A percentile compares a stretch with the other conserved stretches of the same genome.
Evolutionary conservation across 2,113 vertebrate species (phyloP).

Genomic region (Gorsachius goisagi): DNA sequence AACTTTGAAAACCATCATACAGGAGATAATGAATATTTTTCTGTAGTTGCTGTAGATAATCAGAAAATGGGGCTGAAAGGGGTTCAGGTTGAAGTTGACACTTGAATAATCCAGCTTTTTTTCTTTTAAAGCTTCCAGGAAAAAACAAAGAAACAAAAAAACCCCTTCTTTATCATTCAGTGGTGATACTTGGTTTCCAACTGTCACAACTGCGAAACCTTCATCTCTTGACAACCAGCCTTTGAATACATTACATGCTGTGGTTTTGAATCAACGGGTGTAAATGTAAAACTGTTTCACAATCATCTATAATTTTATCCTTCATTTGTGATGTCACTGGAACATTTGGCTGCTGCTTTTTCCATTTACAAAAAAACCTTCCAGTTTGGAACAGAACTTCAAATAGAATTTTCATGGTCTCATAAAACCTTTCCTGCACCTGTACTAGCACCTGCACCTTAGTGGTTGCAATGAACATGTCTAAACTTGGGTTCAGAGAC

Average conservation of each 20-base stretch:
- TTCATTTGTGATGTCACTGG: neutral
- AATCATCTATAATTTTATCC: neutral
- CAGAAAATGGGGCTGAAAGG: neutral
- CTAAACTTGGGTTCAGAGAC: neutral
- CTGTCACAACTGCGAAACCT: neutral
- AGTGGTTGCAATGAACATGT: neutral
- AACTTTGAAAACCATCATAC: neutral
- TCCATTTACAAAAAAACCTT: neutral
- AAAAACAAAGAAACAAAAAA: neutral
- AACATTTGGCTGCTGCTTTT: neutral
- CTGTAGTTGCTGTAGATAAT: neutral
- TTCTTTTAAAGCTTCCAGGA: neutral
- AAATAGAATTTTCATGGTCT: neutral
- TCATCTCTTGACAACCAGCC: neutral
- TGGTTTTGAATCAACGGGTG: neutral
- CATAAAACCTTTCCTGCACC: neutral
- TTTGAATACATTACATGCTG: neutral
- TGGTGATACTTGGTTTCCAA: neutral
- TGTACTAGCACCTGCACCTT: neutral
- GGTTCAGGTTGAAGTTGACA: neutral
- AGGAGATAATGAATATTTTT: neutral
- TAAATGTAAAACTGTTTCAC: neutral
- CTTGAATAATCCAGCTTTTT: slow-evolving; percentile 3
- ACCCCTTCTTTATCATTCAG: neutral
- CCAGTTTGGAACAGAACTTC: neutral